Conservation (phyloP, 2,797 vertebrate genomes). For the Arrhamphus sclerolepis region DNA sequence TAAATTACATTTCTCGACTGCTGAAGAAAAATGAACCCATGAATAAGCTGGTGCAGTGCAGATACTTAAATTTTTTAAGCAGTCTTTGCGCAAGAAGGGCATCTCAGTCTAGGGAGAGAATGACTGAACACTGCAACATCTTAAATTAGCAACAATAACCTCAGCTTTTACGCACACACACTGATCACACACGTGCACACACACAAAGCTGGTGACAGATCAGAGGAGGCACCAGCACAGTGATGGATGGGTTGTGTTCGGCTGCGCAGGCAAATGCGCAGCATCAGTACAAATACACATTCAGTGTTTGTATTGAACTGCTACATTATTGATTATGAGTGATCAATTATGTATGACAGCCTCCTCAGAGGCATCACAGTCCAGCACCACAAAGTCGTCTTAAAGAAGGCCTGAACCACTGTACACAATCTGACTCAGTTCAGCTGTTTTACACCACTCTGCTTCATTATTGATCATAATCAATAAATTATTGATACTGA, state of each 20-base stretch:
- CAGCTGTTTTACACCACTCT: slow-evolving; percentile 40
- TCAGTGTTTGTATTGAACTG: slow-evolving; percentile 74
- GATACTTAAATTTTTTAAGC: slow-evolving; percentile 78
- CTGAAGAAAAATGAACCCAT: slow-evolving; percentile 62
- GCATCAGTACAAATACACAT: slow-evolving; percentile 69
- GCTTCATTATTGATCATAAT: slow-evolving; percentile 63
- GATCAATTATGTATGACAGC: slow-evolving; percentile 74
- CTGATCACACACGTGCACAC: slow-evolving; percentile 26
- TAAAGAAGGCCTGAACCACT: slow-evolving; percentile 49
- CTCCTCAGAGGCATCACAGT: slow-evolving; percentile 63
- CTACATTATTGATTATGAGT: slow-evolving; percentile 77
- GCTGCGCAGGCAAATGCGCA: slow-evolving; percentile 55
- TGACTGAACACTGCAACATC: slow-evolving; percentile 63
- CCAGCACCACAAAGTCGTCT: slow-evolving; percentile 59
- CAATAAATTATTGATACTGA: slow-evolving; percentile 61
- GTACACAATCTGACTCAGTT: slow-evolving; percentile 49
- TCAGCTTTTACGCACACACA: slow-evolving; percentile 49
- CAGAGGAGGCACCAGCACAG: slow-evolving; percentile 45
- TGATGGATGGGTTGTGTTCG: slow-evolving; percentile 53
- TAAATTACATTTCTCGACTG: slow-evolving; percentile 74
- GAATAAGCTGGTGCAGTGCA: slow-evolving; percentile 81
- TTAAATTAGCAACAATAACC: slow-evolving; percentile 76
- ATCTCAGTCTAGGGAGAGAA: slow-evolving; percentile 55
- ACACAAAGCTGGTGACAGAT: slow-evolving; percentile 47
- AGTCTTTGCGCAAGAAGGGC: slow-evolving; percentile 69